phyloP scores from a whole-genome alignment of 1,140 invertebrate species.

The Pseudomyrmex flavicornis region DNA sequence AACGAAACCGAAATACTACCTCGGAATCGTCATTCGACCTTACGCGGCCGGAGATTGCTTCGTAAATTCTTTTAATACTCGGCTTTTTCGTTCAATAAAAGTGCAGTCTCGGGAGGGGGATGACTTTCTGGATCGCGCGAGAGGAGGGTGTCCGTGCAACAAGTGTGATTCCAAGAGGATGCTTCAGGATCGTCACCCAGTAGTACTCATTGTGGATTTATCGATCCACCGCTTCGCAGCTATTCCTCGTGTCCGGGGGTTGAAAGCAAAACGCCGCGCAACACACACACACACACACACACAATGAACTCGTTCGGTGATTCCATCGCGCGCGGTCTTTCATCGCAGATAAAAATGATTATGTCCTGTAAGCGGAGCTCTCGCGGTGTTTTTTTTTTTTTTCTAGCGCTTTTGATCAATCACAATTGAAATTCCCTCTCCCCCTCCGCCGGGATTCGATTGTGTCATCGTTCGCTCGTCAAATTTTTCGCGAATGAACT shows the following conservation, averaged over 20 bases:
- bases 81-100: constrained; percentile 67
- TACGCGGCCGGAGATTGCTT: constrained; percentile 71
- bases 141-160: constrained; percentile 72
- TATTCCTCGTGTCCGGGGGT: constrained; percentile 21
- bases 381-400: background rate
- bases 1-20: constrained; percentile 30
- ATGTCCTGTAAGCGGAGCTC: constrained; percentile 2
- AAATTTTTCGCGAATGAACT: constrained; percentile 16
- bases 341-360: constrained; percentile 9
- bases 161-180: constrained; percentile 77
- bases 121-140: constrained; percentile 66
- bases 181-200: constrained; percentile 63
- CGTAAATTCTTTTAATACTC: constrained; percentile 79
- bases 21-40: constrained; percentile 42
- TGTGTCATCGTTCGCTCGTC: background rate
- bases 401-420: constrained; percentile 5
- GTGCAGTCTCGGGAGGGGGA: constrained; percentile 68
- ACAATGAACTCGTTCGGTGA: constrained; percentile 23
- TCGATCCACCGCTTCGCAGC: constrained; percentile 56
- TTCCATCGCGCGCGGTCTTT: background rate
- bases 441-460: background rate
- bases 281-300: background rate
- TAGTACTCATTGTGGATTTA: constrained; percentile 68
- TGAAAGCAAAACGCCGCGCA: constrained; percentile 39
- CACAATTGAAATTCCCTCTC: constrained; percentile 24